Base-by-base conservation (phyloP, 2,888 invertebrate species). In the Volucella bombylans region DNA sequence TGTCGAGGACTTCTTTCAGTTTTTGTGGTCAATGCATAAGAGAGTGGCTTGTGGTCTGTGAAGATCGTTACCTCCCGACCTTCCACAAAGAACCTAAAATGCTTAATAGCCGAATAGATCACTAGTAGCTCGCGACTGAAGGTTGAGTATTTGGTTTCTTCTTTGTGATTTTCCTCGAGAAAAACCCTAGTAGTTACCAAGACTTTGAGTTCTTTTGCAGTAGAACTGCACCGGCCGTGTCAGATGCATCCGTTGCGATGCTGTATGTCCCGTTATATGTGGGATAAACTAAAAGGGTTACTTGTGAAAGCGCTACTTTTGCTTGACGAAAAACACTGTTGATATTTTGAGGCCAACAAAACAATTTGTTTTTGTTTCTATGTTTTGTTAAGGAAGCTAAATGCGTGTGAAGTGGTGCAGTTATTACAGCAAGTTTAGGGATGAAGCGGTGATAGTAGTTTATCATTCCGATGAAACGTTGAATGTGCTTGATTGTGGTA, bases 71-170 rank as follows among this genome's bases (percentile, higher is more conserved):
- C n/a, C n/a, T n/a, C n/a, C n/a, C n/a, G n/a, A n/a, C n/a, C n/a
- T n/a, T n/a, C n/a, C n/a, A n/a, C n/a, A n/a, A n/a, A n/a, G n/a
- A n/a, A n/a, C n/a, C n/a, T n/a, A n/a, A n/a, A n/a, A n/a, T n/a
- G n/a, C n/a, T n/a, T n/a, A n/a, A n/a, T n/a, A n/a, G n/a, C n/a
- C n/a, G n/a, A n/a, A n/a, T n/a, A 49, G 4, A 88, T 87, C 0
- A 88, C 88, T 1, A 88, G 81, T 4, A 89, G 69, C 65, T 89
- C 88, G 8, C 87, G 49, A 31, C 88, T 88, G 65, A 87, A 89
- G 1, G 88, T 74, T 55, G 87, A 86, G 82, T 89, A 90, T 23
- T 87, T 88, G 1, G 2, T 47, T 72, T 89, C 87, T 0, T 89
- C 65, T 69, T 23, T 12, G 64, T 83, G 1, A 89, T 76, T 67